phyloP scores from a whole-genome alignment of 2,888 invertebrate genomes.

The Heliconius sara region DNA sequence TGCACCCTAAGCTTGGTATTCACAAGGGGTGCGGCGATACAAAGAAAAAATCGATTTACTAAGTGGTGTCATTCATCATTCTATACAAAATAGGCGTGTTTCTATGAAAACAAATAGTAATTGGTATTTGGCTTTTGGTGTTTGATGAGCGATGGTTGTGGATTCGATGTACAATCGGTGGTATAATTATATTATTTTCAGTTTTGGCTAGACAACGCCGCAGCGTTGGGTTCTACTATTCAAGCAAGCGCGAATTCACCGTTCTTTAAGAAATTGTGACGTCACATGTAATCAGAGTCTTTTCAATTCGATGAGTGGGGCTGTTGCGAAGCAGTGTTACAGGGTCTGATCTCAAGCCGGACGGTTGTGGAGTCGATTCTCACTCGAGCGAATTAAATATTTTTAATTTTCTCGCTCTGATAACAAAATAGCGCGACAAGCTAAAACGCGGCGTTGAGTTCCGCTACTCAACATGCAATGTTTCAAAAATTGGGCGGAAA shows the following conservation, averaged over 20 bases:
- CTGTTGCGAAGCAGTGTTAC: not conserved
- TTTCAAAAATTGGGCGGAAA: not conserved
- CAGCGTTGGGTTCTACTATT: no score
- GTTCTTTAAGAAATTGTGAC: no score
- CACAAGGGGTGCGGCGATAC: slow-evolving; percentile 30
- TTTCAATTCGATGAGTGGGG: no score
- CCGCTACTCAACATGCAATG: not conserved
- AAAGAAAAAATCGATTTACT: slow-evolving; percentile 38
- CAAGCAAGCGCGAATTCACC: no score
- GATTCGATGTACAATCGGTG: not conserved
- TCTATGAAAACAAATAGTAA: not conserved
- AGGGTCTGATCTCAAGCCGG: not conserved
- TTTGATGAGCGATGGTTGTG: not conserved
- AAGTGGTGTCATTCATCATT: slow-evolving; percentile 37
- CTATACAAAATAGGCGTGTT: slow-evolving; percentile 25
- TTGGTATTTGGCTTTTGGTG: not conserved
- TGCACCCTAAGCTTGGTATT: slow-evolving; percentile 2
- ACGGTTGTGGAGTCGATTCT: not conserved
- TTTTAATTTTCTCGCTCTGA: not conserved
- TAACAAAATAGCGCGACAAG: not conserved
- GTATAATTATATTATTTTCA: no score
- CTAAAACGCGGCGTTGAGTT: not conserved
- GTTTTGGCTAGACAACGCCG: no score
- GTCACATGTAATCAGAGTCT: no score
- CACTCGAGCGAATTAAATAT: not conserved